A percentile compares a stretch with the other conserved stretches of the same genome.
These are phyloP conservation scores for Hesperia comma DNA, from an alignment of 2,888 invertebrate genomes.

Conservation along the genomic window DNA sequence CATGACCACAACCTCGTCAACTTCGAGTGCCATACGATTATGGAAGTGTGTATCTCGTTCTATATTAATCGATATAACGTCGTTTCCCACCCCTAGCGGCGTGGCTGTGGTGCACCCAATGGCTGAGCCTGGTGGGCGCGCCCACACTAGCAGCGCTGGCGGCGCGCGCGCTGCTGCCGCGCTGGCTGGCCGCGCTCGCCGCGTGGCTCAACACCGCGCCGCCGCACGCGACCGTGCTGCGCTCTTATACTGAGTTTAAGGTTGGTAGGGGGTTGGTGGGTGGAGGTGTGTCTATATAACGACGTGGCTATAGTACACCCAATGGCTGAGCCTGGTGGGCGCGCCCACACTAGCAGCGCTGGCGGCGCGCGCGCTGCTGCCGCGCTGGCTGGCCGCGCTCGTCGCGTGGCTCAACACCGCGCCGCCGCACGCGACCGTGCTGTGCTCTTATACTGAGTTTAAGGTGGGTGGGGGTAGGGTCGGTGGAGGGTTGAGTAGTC, in stretches of 20 bases:
- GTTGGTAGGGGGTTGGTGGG: constrained; percentile 49
- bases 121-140: constrained; percentile 93
- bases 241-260: constrained; percentile 75
- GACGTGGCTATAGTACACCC: constrained; percentile 97
- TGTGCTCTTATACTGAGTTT: constrained; percentile 80
- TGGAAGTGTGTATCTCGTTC: no score
- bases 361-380: constrained; percentile 95
- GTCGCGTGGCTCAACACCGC: constrained; percentile 95
- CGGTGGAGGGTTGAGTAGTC: no score
- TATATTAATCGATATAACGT: no score
- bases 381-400: constrained; percentile 94
- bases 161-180: constrained; percentile 95
- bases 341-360: constrained; percentile 90
- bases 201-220: constrained; percentile 96
- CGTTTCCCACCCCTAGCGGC: constrained; percentile 84
- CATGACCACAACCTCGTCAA: no score
- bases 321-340: constrained; percentile 95
- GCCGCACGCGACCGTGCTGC: constrained; percentile 94
- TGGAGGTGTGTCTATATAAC: no score
- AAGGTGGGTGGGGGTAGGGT: constrained; percentile 64
- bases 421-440: constrained; percentile 95
- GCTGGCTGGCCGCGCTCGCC: constrained; percentile 93
- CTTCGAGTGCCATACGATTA: no score
- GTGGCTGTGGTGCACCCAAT: constrained; percentile 98
- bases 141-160: constrained; percentile 91